Conservation (phyloP, 2,113 vertebrate genomes). For the Potamarius usumacintae region DNA sequence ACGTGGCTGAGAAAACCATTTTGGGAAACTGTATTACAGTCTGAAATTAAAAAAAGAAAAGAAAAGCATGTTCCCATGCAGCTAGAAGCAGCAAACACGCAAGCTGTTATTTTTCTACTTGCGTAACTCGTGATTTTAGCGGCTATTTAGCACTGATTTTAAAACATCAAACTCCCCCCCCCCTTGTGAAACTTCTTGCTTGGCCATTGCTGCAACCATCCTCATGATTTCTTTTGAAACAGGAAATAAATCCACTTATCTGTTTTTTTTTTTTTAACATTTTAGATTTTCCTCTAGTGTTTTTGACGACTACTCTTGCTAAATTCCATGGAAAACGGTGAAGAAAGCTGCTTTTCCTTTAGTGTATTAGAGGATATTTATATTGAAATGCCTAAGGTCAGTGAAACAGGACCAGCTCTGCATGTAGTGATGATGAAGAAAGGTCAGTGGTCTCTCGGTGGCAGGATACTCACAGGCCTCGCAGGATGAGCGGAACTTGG, state of each 20-base stretch:
- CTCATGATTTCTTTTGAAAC: not conserved
- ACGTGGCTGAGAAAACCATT: too few species aligned
- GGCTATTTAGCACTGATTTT: not conserved
- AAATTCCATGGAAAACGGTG: not conserved
- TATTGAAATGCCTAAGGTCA: not conserved
- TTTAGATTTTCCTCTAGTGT: not conserved
- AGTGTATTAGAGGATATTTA: not conserved
- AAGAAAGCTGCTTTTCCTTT: not conserved
- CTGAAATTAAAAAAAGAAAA: too few species aligned
- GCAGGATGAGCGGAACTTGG: slow-evolving; percentile 92
- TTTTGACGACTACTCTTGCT: not conserved
- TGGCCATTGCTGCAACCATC: not conserved
- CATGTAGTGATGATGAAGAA: not conserved
- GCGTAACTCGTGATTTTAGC: not conserved
- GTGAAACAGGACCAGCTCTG: not conserved
- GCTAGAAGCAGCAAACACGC: too few species aligned
- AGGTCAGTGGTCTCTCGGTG: not conserved
- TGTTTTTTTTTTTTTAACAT: not conserved
- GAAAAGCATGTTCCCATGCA: too few species aligned
- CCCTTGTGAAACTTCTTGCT: not conserved
- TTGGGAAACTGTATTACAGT: too few species aligned
- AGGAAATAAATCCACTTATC: not conserved
- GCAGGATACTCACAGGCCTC: slow-evolving; percentile 87
- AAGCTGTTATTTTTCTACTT: not conserved
- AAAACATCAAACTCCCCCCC: not conserved